Conservation (phyloP, 2,888 invertebrate genomes). For the Dexiosoma caninum region DNA sequence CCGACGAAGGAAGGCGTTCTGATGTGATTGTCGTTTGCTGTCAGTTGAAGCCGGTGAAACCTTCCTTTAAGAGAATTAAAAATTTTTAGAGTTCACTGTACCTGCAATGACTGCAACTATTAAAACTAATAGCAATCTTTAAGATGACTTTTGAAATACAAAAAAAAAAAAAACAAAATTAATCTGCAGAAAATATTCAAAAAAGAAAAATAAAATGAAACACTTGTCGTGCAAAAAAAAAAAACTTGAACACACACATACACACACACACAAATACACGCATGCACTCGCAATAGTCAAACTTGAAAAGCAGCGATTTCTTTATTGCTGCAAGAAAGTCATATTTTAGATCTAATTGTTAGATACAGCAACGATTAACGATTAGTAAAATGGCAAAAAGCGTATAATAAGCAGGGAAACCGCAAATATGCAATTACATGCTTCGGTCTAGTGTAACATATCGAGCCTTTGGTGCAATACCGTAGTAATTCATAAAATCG, state of each 20-base stretch:
- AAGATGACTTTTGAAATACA: background rate
- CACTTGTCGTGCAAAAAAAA: background rate
- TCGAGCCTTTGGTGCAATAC: no score
- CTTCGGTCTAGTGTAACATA: no score
- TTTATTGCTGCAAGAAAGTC: constrained; percentile 72
- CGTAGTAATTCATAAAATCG: no score
- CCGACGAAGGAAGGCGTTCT: no score
- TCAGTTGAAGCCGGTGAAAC: no score
- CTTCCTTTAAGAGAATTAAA: no score
- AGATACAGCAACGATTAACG: constrained; percentile 66
- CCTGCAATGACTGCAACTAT: background rate
- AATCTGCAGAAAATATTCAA: no score
- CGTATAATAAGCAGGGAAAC: no score
- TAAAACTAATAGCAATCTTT: constrained; percentile 5
- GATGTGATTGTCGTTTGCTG: no score
- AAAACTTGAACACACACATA: background rate
- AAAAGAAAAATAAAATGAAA: background rate
- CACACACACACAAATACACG: background rate
- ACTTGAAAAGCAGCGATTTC: constrained; percentile 67
- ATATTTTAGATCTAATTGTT: constrained; percentile 76
- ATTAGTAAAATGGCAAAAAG: constrained; percentile 10
- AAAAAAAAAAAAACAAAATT: background rate
- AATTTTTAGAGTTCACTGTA: background rate
- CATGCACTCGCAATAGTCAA: background rate
- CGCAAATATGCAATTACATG: no score